Conservation (phyloP, 2,888 invertebrate genomes). For the Thereva unica region DNA sequence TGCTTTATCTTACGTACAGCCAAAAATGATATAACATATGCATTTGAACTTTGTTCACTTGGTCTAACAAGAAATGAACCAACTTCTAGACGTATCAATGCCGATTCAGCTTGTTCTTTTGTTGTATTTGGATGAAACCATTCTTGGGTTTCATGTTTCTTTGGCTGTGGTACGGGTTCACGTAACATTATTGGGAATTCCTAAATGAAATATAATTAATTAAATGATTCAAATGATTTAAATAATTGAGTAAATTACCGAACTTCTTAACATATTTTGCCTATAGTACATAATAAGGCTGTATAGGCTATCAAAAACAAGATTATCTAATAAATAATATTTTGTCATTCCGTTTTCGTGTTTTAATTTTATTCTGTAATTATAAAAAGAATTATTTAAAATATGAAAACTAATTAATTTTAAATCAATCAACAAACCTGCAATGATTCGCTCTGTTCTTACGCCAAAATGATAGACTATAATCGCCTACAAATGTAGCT, state of each 20-base stretch:
- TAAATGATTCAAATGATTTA: neutral
- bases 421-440: slow-evolving; percentile 43
- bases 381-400: slow-evolving; percentile 4
- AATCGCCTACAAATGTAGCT: slow-evolving; percentile 95
- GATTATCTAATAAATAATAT: slow-evolving; percentile 86
- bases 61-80: slow-evolving; percentile 94
- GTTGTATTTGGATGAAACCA: slow-evolving; percentile 89
- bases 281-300: slow-evolving; percentile 89
- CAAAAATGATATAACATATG: slow-evolving; percentile 94
- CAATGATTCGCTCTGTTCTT: slow-evolving; percentile 89
- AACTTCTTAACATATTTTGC: slow-evolving; percentile 81
- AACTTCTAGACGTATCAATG: slow-evolving; percentile 81
- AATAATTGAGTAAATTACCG: slow-evolving; percentile 58
- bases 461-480: slow-evolving; percentile 93
- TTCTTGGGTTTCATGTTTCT: slow-evolving; percentile 88
- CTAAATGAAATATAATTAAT: slow-evolving; percentile 50
- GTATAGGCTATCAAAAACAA: slow-evolving; percentile 89
- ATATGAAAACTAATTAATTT: neutral
- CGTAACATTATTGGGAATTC: slow-evolving; percentile 86
- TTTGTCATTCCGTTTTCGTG: slow-evolving; percentile 87
- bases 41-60: slow-evolving; percentile 82
- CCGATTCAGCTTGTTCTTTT: slow-evolving; percentile 83
- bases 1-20: slow-evolving; percentile 92
- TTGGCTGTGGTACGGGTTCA: slow-evolving; percentile 93
- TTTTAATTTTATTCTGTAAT: slow-evolving; percentile 76